Evolutionary conservation across 2,888 invertebrate genomes (phyloP), one percentile per base, ranked within the genome.

Genomic region (Seira musarum): DNA sequence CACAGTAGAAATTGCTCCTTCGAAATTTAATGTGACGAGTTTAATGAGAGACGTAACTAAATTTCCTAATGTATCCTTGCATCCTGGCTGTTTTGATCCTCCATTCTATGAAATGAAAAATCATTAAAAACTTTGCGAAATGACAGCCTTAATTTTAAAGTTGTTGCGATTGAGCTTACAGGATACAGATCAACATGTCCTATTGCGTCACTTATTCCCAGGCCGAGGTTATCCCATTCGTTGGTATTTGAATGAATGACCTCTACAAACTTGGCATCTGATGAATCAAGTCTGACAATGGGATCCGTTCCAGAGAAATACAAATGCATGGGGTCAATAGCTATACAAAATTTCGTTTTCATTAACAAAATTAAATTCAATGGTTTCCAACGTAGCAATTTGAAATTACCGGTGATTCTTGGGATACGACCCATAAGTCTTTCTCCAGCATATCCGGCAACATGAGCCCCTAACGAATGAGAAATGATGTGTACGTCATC

Each of bases 311-410:
- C 88, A 17, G 89, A 89, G 87, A 93, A 93, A 84, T 92, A 92
- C 0, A 92, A 92, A 76, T 92, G 92, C 0, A 93, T 92, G 8
- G 93, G 93, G 85, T 93, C 93, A 80, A 93, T 87, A 60, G 92
- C 93, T 90, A 87, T 88, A 57, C 40, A 40, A 40, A 40, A 13
- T 40, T 5, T 40, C 40, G 13, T 46, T 30, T 40, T 15, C 17
- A 63, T 49, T n/a, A n/a, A 53, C 2, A 67, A 40, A 40, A 30
- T 61, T 17, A 35, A 2, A 63, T 25, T n/a, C 17, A 30, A 21
- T 40, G 22, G 21, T 72, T 25, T 5, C 35, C 1, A 65, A 60
- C 40, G 40, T 65, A 40, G 40, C 40, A 40, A 13, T 5, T 2
- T 21, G 6, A 35, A 53, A 21, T 24, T 74, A 85, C 86, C 87